Evolutionary conservation across 2,888 invertebrate species (phyloP), one percentile per base, ranked within the genome.

Genomic region (Melikaiella ostensackeni): DNA sequence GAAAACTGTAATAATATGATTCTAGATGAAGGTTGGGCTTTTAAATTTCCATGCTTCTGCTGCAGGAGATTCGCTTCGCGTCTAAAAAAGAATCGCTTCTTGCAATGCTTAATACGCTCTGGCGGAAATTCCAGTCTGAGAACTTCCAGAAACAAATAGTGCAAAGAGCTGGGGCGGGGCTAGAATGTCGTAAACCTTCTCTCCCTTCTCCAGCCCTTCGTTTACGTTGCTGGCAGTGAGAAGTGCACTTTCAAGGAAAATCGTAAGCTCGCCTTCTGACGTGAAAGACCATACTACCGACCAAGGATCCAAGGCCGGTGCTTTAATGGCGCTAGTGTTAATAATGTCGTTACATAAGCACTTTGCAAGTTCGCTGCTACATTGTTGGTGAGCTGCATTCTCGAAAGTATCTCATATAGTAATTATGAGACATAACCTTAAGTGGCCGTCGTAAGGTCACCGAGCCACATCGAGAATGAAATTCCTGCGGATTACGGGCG

Each of bases 271-370:
- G 21, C 11, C 21, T n/a, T 21, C 21, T 55, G 55, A 55, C 55
- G 4, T 55, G 21, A 55, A 55, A 55, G 55, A 3, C 55, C 21
- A 21, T 55, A 55, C 21, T 9, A 55, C 21, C 11, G 21, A 9
- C 55, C 55, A 55, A 55, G 55, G 21, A 21, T 55, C 55, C 2
- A 21, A 21, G 21, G 21, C 21, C 9, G 8, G 55, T 64, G 73
- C 76, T 79, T 83, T 82, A 84, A 84, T 79, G 82, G 59, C 73
- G 78, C 33, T 74, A 74, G 70, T 78, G 82, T 85, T 85, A 85
- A 85, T 85, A 82, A 83, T 81, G 81, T 81, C 80, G 81, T 79
- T 77, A 79, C 78, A 80, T 78, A 78, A 82, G 84, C 81, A 83
- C 80, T 81, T 83, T 81, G 76, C 78, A 81, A 84, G 82, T 85